Evolutionary conservation across 1,140 invertebrate genomes (phyloP), one percentile per base, ranked within the genome.

Genomic region (Probaryconus sp.): DNA sequence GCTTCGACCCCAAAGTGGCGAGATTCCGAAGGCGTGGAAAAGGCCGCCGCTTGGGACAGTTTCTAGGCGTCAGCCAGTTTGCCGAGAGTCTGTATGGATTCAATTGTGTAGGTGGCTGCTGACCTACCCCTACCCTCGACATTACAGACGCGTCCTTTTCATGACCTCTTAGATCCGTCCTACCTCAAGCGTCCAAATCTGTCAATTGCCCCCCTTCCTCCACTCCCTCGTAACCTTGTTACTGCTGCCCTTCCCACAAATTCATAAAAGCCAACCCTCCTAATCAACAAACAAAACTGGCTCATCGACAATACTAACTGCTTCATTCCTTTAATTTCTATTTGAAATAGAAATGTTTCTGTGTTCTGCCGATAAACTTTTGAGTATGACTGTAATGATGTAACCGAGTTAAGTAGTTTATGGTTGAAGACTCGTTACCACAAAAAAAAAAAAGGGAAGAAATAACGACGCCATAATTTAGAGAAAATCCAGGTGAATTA

Each of bases 41-140:
- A n/a, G n/a, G n/a, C n/a, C n/a, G 31, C 53, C 13, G 18, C 24
- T 48, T 26, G 3, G 58, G 35, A 63, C 37, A 31, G 38, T 38
- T 51, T 51, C 6, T 72, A 69, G 48, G 37, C 40, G 47, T 70
- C 30, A n/a, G n/a, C n/a, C n/a, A n/a, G n/a, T n/a, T n/a, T n/a
- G n/a, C n/a, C n/a, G n/a, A n/a, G n/a, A n/a, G 21, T 6, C n/a
- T 17, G 35, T 81, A 83, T 83, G 80, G 80, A 83, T 83, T 79
- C 20, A 28, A 47, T 33, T 79, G 82, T 75, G 81, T 82, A 79
- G 79, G 77, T 83, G 78, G 81, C 55, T 81, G 84, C 84, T 86
- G 84, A 86, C 84, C 83, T 86, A 86, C 77, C 71, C 81, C 81
- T 83, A 83, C 79, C 79, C 40, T 65, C 11, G 33, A 42, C 45